Percentiles rank a stretch among this genome's conserved stretches.
These are phyloP conservation scores for Drosophila trapezifrons DNA, from an alignment of 1,140 invertebrate species.

Conservation along the genomic window DNA sequence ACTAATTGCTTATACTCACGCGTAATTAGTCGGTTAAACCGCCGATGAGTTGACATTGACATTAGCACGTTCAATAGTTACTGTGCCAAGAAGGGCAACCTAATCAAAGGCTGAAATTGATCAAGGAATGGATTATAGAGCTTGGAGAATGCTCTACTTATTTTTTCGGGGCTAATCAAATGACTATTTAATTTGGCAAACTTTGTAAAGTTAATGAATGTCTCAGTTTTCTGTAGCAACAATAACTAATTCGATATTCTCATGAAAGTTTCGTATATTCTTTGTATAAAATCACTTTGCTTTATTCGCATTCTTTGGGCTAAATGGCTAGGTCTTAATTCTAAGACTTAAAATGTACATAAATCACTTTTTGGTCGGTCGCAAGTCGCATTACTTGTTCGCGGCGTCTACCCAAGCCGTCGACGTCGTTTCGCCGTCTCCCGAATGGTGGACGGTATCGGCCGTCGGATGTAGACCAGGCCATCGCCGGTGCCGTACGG, in stretches of 20 bases:
- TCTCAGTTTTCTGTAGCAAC: background rate
- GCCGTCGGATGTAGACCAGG: slow-evolving; percentile 56
- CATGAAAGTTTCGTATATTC: background rate
- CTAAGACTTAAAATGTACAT: slow-evolving; percentile 9
- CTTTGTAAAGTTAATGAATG: background rate
- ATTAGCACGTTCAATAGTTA: slow-evolving; percentile 26
- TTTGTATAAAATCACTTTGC: slow-evolving; percentile 13
- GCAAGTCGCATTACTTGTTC: slow-evolving; percentile 1
- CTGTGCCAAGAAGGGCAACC: slow-evolving; percentile 19
- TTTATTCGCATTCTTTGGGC: slow-evolving; percentile 37
- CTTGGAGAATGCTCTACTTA: slow-evolving; percentile 2
- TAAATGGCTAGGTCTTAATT: slow-evolving; percentile 12
- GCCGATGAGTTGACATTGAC: slow-evolving; percentile 22
- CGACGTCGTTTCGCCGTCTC: slow-evolving; percentile 25
- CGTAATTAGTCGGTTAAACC: slow-evolving; percentile 16
- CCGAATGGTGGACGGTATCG: slow-evolving; percentile 47
- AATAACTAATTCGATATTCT: background rate
- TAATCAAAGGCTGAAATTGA: slow-evolving; percentile 2
- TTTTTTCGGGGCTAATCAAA: background rate
- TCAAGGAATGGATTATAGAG: background rate
- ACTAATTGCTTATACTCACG: slow-evolving; percentile 32
- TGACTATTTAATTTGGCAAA: background rate
- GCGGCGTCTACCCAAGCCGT: background rate
- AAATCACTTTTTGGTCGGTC: slow-evolving; percentile 46
- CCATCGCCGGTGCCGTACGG: slow-evolving; percentile 58